A percentile compares a stretch with the other conserved stretches of the same genome.
Conservation (phyloP, 2,888 invertebrate species). For the Azorinus chamasolen region DNA sequence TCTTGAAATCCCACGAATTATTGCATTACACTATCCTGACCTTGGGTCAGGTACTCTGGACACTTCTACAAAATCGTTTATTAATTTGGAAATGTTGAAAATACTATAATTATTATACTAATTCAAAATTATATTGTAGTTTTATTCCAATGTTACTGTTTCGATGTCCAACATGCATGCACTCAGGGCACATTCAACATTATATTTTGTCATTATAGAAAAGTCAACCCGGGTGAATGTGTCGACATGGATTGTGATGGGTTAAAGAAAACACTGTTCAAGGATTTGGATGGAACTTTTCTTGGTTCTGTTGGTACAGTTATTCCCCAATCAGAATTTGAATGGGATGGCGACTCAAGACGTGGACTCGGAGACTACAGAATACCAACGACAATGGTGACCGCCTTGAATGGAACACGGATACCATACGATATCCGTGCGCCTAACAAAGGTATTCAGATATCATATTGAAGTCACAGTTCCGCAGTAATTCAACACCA, state of each 20-base stretch:
- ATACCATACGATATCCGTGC: constrained; percentile 64
- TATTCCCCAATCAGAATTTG: constrained; percentile 82
- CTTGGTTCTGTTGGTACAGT: constrained; percentile 71
- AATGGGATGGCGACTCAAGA: constrained; percentile 78
- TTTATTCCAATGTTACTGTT: too few species aligned
- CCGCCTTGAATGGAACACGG: constrained; percentile 69
- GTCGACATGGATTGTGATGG: too few species aligned
- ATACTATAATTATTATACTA: too few species aligned
- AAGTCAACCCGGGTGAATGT: too few species aligned
- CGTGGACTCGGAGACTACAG: constrained; percentile 84
- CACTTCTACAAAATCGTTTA: too few species aligned
- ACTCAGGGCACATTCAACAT: constrained; percentile 82
- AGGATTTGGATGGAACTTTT: constrained; percentile 81
- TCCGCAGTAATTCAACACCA: too few species aligned
- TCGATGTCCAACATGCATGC: too few species aligned
- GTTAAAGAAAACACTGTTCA: constrained; percentile 80
- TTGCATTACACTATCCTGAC: too few species aligned
- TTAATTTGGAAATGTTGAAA: too few species aligned
- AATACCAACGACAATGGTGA: constrained; percentile 81
- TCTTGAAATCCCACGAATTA: too few species aligned
- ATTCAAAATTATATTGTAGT: not conserved
- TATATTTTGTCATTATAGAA: constrained; percentile 86
- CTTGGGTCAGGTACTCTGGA: too few species aligned
- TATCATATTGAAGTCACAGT: too few species aligned
- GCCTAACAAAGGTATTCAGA: constrained; percentile 82